Conservation (phyloP, 1,140 invertebrate genomes). For the Radopholus similis region DNA sequence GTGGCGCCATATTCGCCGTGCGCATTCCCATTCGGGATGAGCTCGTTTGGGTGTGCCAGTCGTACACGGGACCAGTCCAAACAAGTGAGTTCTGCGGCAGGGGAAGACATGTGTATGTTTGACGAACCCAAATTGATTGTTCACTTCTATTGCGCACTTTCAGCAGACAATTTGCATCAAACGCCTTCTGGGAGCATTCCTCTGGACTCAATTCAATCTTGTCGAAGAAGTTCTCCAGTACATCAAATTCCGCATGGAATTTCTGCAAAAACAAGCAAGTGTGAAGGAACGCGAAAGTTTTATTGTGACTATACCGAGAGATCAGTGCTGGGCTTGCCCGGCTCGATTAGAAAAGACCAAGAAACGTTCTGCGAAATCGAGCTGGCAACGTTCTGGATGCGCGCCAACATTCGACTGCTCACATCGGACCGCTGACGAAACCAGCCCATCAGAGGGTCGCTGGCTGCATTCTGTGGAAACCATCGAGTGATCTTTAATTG, state of each 20-base stretch:
- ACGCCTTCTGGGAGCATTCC: slow-evolving; percentile 43
- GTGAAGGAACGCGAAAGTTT: neutral
- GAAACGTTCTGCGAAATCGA: slow-evolving; percentile 17
- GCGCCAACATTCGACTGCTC: slow-evolving; percentile 21
- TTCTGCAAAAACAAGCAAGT: slow-evolving; percentile 27
- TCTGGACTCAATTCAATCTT: slow-evolving; percentile 33
- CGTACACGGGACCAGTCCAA: slow-evolving; percentile 27
- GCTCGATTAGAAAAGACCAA: slow-evolving; percentile 52
- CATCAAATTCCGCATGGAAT: slow-evolving; percentile 48
- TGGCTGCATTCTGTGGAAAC: neutral
- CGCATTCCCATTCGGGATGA: slow-evolving; percentile 4
- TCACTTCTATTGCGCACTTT: slow-evolving; percentile 51
- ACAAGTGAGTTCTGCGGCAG: slow-evolving; percentile 27
- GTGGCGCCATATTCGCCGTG: slow-evolving; percentile 14
- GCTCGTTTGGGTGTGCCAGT: slow-evolving; percentile 11
- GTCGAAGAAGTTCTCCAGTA: slow-evolving; percentile 48
- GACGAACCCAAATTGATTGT: slow-evolving; percentile 18
- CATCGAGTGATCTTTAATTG: neutral
- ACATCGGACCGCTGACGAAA: slow-evolving; percentile 19
- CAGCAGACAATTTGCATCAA: slow-evolving; percentile 47
- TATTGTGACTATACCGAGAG: slow-evolving; percentile 25
- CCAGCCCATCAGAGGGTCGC: slow-evolving; percentile 21
- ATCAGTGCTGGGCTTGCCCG: slow-evolving; percentile 47
- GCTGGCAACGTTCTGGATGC: slow-evolving; percentile 32
- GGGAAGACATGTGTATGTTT: neutral